These are phyloP conservation scores for Carabus problematicus DNA, from an alignment of 2,888 invertebrate genomes.

Conservation along the genomic window DNA sequence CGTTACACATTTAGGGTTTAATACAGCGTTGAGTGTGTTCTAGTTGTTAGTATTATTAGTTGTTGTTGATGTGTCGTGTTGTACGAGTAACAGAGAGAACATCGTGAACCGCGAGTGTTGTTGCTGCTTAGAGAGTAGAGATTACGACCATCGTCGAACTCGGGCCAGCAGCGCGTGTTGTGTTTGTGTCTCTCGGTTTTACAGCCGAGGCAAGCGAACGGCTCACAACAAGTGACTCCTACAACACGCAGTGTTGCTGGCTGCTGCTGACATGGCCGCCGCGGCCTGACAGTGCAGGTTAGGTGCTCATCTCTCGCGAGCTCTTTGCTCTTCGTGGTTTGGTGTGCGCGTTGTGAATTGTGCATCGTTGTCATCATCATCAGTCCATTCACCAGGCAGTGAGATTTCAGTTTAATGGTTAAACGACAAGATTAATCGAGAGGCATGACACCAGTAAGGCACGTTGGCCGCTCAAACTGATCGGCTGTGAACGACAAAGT, in stretches of 20 bases:
- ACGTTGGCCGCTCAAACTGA: background rate
- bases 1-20: too few relatives aligned
- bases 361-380: slow-evolving; percentile 12
- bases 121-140: background rate
- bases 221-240: slow-evolving; percentile 34
- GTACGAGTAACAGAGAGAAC: background rate
- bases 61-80: background rate
- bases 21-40: too few relatives aligned
- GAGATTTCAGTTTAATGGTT: background rate
- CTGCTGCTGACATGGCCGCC: slow-evolving; percentile 32
- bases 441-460: background rate
- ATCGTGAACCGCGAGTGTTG: slow-evolving; percentile 12
- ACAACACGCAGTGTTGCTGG: slow-evolving; percentile 25
- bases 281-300: slow-evolving; percentile 34
- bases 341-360: slow-evolving; percentile 28
- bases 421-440: background rate
- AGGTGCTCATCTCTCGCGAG: slow-evolving; percentile 19
- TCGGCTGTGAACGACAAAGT: slow-evolving; percentile 17
- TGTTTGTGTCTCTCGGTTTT: too few relatives aligned
- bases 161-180: too few relatives aligned
- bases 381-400: background rate
- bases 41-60: background rate
- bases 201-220: background rate
- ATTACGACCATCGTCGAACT: too few relatives aligned
- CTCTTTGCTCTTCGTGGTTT: slow-evolving; percentile 11